These are phyloP conservation scores for Mimumesa dahlbomi DNA, from an alignment of 2,888 invertebrate species.

Conservation along the genomic window DNA sequence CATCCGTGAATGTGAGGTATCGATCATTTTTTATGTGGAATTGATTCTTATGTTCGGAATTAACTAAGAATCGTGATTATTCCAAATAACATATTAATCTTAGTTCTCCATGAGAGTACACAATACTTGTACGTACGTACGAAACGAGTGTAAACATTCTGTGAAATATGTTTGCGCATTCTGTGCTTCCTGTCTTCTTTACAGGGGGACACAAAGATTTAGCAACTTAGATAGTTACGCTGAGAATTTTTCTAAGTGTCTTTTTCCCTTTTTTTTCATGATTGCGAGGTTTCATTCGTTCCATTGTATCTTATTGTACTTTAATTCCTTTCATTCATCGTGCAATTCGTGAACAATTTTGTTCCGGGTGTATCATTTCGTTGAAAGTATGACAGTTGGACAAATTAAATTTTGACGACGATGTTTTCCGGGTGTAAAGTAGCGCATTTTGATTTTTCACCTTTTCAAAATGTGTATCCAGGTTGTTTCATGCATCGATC, in stretches of 20 bases:
- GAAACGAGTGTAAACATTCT: conserved; percentile 64
- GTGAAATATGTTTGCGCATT: conserved; percentile 62
- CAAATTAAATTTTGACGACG: conserved; percentile 33
- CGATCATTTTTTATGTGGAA: conserved; percentile 57
- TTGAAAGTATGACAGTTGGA: conserved; percentile 17
- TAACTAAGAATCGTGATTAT: conserved; percentile 63
- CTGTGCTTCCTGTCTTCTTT: conserved; percentile 70
- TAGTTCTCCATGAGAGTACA: conserved; percentile 59
- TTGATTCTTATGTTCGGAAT: conserved; percentile 58
- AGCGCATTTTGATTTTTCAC: conserved; percentile 38
- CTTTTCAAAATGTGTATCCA: conserved; percentile 40
- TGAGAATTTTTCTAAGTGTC: conserved; percentile 56
- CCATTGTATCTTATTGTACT: conserved; percentile 40
- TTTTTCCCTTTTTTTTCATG: conserved; percentile 45
- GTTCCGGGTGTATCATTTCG: conserved; percentile 39
- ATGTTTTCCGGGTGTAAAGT: conserved; percentile 45
- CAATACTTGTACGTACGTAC: conserved; percentile 66
- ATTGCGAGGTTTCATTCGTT: conserved; percentile 53
- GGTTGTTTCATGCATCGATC: conserved; percentile 26
- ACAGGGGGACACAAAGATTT: conserved; percentile 54
- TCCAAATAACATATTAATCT: conserved; percentile 61
- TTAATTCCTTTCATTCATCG: conserved; percentile 41
- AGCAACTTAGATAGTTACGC: conserved; percentile 57
- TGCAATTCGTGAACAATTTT: conserved; percentile 57
- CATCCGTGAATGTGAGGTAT: conserved; percentile 57